Evolutionary conservation across 2,113 vertebrate genomes (phyloP).

Genomic region (Odontesthes bonariensis): DNA sequence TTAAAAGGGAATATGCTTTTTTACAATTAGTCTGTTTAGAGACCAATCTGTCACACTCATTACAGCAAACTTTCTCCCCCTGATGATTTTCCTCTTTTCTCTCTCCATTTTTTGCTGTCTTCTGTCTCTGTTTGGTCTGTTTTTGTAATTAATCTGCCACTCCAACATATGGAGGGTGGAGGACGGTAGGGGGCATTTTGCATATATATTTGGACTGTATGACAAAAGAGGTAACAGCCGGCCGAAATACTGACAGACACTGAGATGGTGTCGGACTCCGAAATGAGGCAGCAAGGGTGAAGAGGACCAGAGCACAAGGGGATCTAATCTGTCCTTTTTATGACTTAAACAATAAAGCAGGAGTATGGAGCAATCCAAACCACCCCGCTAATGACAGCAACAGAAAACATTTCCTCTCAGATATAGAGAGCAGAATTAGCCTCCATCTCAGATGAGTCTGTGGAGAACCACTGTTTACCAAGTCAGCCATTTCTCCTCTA

Average conservation of each 20-base stretch:
- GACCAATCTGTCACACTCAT: constrained; percentile 68
- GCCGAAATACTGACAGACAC: constrained; percentile 15
- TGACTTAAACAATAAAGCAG: constrained; percentile 38
- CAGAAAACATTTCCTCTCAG: constrained; percentile 53
- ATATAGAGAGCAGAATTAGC: constrained; percentile 40
- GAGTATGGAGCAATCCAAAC: constrained; percentile 34
- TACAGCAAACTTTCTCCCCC: constrained; percentile 45
- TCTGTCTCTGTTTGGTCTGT: constrained; percentile 9
- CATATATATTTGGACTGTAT: constrained; percentile 16
- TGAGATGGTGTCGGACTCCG: constrained; percentile 2
- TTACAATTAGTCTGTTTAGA: constrained; percentile 75
- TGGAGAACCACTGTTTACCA: constrained; percentile 66
- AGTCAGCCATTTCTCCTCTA: constrained; percentile 68
- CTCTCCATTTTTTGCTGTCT: constrained; percentile 5
- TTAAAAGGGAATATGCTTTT: constrained; percentile 74
- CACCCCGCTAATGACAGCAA: constrained; percentile 37
- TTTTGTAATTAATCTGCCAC: constrained; percentile 11
- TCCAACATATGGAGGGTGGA: neutral
- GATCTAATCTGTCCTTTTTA: constrained; percentile 29
- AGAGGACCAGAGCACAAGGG: constrained; percentile 7
- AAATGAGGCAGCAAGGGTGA: neutral
- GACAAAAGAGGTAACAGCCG: constrained; percentile 2
- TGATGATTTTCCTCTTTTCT: constrained; percentile 19
- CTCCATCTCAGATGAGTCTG: constrained; percentile 53
- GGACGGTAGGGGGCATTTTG: constrained; percentile 4